phyloP scores from a whole-genome alignment of 1,140 invertebrate genomes.

The Cydia pomonella region DNA sequence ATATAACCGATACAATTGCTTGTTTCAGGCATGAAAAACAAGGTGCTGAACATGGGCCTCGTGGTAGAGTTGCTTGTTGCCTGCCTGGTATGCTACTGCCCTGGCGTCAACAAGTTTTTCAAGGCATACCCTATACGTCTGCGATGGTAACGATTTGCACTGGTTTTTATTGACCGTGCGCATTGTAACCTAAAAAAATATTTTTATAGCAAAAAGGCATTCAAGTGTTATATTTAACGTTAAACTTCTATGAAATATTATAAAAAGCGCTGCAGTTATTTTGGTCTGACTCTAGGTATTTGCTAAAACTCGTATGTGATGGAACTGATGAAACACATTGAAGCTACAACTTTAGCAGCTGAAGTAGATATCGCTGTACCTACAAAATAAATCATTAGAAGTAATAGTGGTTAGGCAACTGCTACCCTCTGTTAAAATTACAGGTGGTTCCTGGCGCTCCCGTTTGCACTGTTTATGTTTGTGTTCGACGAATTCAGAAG shows the following conservation, averaged over 20 bases:
- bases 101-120: constrained; percentile 65
- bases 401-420: too few species aligned
- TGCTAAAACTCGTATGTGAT: too few species aligned
- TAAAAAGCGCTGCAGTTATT: too few species aligned
- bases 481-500: constrained; percentile 69
- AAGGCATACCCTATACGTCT: constrained; percentile 59
- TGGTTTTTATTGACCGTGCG: background rate
- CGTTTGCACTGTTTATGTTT: constrained; percentile 63
- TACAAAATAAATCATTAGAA: too few species aligned
- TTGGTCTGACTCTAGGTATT: too few species aligned
- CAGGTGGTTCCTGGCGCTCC: constrained; percentile 71
- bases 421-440: background rate
- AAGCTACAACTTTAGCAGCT: too few species aligned
- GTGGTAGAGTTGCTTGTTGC: constrained; percentile 60
- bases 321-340: too few species aligned
- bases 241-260: too few species aligned
- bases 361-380: too few species aligned
- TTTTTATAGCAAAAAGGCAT: too few species aligned
- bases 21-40: constrained; percentile 69
- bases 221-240: too few species aligned
- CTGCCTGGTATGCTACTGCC: constrained; percentile 59
- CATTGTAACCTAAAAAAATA: too few species aligned
- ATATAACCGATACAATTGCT: background rate
- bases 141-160: constrained; percentile 52
- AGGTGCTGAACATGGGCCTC: constrained; percentile 62